A percentile compares a stretch with the other conserved stretches of the same genome.
phyloP scores from a whole-genome alignment of 1,140 invertebrate genomes.

The Rhagoletis zephyria region DNA sequence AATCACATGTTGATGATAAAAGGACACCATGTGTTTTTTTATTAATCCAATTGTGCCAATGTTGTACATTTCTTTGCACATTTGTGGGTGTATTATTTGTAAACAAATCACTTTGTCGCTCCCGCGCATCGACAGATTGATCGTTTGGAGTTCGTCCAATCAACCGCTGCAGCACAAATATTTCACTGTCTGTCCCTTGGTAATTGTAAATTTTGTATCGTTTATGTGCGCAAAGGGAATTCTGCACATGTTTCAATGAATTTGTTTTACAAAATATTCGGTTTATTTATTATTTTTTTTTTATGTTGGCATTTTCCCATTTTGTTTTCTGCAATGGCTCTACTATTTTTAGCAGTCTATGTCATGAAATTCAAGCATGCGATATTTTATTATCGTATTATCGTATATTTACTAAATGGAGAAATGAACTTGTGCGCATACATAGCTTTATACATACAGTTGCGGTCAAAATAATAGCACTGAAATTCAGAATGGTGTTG shows the following conservation, averaged over 20 bases:
- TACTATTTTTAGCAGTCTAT: conserved; percentile 33
- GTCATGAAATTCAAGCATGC: not conserved
- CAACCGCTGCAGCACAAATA: not conserved
- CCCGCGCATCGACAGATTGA: not conserved
- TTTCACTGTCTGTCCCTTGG: not conserved
- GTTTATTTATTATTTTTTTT: not conserved
- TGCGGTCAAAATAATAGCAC: too few relatives aligned
- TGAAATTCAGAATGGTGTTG: too few relatives aligned
- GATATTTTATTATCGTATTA: not conserved
- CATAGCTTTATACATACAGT: not conserved
- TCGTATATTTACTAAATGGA: not conserved
- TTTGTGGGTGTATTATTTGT: not conserved
- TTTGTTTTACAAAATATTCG: conserved; percentile 4
- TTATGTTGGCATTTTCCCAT: not conserved
- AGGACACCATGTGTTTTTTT: not conserved
- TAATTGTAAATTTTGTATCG: not conserved
- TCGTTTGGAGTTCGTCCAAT: not conserved
- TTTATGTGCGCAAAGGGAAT: not conserved
- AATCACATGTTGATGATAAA: conserved; percentile 20
- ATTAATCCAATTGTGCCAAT: not conserved
- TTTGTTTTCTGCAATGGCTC: not conserved
- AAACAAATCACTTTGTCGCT: not conserved
- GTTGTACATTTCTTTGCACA: conserved; percentile 84
- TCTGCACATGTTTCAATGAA: conserved; percentile 24
- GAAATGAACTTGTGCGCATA: not conserved